These are phyloP conservation scores for Shinisaurus crocodilurus DNA, from an alignment of 2,113 vertebrate genomes.

Conservation along the genomic window DNA sequence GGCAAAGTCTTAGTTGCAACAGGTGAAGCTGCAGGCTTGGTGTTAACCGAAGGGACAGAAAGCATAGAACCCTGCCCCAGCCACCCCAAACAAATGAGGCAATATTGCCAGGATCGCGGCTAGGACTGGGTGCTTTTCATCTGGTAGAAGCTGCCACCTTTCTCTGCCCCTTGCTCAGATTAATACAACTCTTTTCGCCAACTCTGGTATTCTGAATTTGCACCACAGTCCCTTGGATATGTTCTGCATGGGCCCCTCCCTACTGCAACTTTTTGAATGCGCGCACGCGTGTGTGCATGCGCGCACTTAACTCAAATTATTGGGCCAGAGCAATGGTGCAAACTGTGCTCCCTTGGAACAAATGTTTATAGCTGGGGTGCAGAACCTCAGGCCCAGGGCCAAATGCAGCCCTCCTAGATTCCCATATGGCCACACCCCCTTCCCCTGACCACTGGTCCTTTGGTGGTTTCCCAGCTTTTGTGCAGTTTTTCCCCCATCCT, in stretches of 20 bases:
- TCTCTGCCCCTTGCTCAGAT: background rate
- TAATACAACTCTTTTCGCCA: background rate
- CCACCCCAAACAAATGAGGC: background rate
- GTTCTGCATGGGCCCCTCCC: background rate
- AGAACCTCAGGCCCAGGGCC: too few relatives aligned
- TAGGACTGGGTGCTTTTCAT: background rate
- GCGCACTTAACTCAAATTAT: background rate
- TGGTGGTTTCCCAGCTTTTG: too few relatives aligned
- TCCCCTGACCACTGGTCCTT: too few relatives aligned
- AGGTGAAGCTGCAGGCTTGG: constrained; percentile 47
- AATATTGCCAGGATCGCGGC: background rate
- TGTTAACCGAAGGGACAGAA: background rate
- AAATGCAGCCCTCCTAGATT: too few relatives aligned
- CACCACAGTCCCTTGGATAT: background rate
- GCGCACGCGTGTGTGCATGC: too few relatives aligned
- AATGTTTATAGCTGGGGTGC: background rate
- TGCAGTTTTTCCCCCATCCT: too few relatives aligned
- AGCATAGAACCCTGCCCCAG: background rate
- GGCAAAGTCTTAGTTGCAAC: constrained; percentile 40
- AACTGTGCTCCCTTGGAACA: background rate
- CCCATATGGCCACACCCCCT: too few relatives aligned
- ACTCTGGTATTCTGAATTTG: background rate
- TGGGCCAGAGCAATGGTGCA: background rate
- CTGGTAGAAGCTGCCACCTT: background rate
- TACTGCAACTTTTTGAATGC: background rate